phyloP scores from a whole-genome alignment of 2,797 vertebrate species.

The Alauda arvensis region DNA sequence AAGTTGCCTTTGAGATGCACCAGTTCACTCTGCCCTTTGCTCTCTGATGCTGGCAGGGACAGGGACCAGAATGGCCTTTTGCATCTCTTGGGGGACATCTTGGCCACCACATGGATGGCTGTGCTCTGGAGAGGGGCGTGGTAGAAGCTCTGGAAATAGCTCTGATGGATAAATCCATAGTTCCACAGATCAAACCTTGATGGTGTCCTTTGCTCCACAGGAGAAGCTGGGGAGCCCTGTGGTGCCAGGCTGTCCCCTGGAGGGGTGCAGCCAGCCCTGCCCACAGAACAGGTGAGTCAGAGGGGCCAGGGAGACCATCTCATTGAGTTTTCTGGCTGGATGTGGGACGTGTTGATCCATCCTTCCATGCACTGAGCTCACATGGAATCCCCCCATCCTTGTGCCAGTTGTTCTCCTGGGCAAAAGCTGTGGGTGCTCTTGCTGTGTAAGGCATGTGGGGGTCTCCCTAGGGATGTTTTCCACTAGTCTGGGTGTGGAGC shows the following conservation, averaged over 20 bases:
- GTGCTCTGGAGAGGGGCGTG: background rate
- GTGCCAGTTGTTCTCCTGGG: background rate
- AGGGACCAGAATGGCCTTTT: background rate
- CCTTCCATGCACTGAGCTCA: rapidly evolving
- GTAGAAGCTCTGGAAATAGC: background rate
- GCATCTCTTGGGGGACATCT: background rate
- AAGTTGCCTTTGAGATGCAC: background rate
- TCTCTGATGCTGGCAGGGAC: background rate
- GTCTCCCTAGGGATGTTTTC: background rate
- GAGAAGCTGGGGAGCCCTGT: background rate
- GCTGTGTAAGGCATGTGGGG: background rate
- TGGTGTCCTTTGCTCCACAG: conserved; percentile 16
- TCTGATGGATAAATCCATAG: background rate
- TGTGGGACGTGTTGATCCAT: background rate
- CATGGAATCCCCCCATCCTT: rapidly evolving
- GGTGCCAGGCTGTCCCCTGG: background rate
- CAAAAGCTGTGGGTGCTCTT: background rate
- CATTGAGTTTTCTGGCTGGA: rapidly evolving
- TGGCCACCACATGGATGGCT: background rate
- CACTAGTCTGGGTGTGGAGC: background rate
- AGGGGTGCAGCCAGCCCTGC: background rate
- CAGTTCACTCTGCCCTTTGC: background rate
- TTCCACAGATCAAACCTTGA: background rate
- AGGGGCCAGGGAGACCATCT: too few relatives aligned
- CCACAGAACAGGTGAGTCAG: conserved; percentile 54